Percentiles rank a stretch among this genome's conserved stretches.
Evolutionary conservation across 2,797 vertebrate genomes (phyloP).

Genomic region (Synaphobranchus kaupii): DNA sequence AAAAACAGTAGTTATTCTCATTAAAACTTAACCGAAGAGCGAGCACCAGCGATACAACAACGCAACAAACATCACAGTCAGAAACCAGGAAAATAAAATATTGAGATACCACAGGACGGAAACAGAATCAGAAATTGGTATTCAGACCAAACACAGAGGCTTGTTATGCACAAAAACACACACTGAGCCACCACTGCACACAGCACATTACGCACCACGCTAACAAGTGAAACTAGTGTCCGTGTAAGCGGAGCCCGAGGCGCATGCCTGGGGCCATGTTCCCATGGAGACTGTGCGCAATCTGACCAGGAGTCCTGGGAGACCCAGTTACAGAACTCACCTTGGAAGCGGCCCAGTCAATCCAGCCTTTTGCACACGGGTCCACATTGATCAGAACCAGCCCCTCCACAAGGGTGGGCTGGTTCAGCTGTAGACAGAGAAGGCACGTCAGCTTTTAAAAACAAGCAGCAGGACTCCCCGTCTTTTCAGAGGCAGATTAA

Average conservation of each 20-base stretch:
- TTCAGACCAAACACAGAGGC: neutral
- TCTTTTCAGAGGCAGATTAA: conserved; percentile 33
- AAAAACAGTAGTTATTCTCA: conserved; percentile 42
- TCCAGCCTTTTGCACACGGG: conserved; percentile 95
- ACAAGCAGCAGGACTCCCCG: conserved; percentile 27
- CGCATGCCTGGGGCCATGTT: neutral
- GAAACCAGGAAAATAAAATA: neutral
- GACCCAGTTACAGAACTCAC: conserved; percentile 43
- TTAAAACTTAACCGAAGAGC: neutral
- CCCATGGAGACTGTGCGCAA: conserved; percentile 1
- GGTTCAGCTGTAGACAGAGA: conserved; percentile 76
- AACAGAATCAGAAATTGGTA: neutral
- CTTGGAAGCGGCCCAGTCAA: conserved; percentile 95
- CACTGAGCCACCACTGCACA: neutral
- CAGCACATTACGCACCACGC: neutral
- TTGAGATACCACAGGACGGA: neutral
- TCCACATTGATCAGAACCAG: conserved; percentile 92
- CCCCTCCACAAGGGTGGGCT: conserved; percentile 86
- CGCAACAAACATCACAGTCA: neutral
- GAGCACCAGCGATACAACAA: neutral
- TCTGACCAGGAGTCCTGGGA: neutral
- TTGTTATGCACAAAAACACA: neutral
- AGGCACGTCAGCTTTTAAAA: conserved; percentile 20
- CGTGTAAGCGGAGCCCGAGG: neutral
- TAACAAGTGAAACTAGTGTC: neutral